These are phyloP conservation scores for rat (Rattus norvegicus) DNA, from an alignment of 2,113 vertebrate genomes.

Conservation along the genomic window GRCr8 NC_086021.1:124326501-124327000, in stretches of 20 bases:
- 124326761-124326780: constrained; percentile 18
- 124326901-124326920: background rate
- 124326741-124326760: constrained; percentile 48
- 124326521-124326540: constrained; percentile 1
- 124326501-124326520: constrained; percentile 22
- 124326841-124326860: background rate
- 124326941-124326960: background rate
- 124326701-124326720: constrained; percentile 48
- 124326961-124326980: background rate
- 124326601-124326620: constrained; percentile 68
- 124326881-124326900: background rate
- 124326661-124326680: constrained; percentile 37
- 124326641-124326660: constrained; percentile 64
- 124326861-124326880: background rate
- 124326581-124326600: constrained; percentile 51
- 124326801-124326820: background rate
- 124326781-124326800: constrained; percentile 32
- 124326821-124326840: background rate
- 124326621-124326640: constrained; percentile 58
- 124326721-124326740: constrained; percentile 60
- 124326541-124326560: constrained; percentile 58
- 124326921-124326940: background rate
- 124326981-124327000: background rate
- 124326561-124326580: constrained; percentile 46
- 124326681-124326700: constrained; percentile 61